Conservation (phyloP, 2,797 vertebrate species). For the Otolemur crassicaudatus region DNA sequence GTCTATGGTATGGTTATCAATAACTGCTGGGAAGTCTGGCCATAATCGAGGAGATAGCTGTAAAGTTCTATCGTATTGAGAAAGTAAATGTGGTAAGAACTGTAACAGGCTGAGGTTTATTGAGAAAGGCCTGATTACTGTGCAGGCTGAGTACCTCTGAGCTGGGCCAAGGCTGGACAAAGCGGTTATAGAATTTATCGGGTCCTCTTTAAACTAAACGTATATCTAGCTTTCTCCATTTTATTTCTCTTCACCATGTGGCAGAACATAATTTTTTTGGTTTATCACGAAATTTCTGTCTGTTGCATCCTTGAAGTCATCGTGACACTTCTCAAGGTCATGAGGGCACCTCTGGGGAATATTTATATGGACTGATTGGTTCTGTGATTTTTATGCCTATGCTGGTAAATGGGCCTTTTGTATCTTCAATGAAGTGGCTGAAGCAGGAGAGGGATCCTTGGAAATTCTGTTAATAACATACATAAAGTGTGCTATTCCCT, state of each 20-base stretch:
- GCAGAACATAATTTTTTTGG: slow-evolving; percentile 77
- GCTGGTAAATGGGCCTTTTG: slow-evolving; percentile 88
- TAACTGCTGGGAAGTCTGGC: slow-evolving; percentile 83
- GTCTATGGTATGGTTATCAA: slow-evolving; percentile 83
- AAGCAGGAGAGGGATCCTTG: background rate
- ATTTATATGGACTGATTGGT: slow-evolving; percentile 82
- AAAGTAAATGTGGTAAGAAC: slow-evolving; percentile 83
- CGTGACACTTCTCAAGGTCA: slow-evolving; percentile 86
- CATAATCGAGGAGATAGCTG: slow-evolving; percentile 79
- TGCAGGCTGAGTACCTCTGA: slow-evolving; percentile 79
- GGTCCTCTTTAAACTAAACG: slow-evolving; percentile 80
- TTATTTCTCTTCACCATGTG: slow-evolving; percentile 84
- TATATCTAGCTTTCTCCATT: slow-evolving; percentile 78
- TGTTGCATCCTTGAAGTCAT: slow-evolving; percentile 78
- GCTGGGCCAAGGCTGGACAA: slow-evolving; percentile 62
- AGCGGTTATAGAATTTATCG: slow-evolving; percentile 81
- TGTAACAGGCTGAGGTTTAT: slow-evolving; percentile 80
- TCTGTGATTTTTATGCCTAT: slow-evolving; percentile 74
- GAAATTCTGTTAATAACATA: slow-evolving; percentile 88
- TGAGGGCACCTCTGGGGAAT: slow-evolving; percentile 67
- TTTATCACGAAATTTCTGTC: slow-evolving; percentile 83
- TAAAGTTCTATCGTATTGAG: slow-evolving; percentile 81
- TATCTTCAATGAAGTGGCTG: slow-evolving; percentile 75
- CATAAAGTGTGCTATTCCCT: slow-evolving; percentile 86
- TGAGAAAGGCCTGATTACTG: slow-evolving; percentile 86